Percentiles rank a stretch among this genome's conserved stretches.
These are phyloP conservation scores for Spodoptera litura DNA, from an alignment of 1,140 invertebrate species.

Conservation along the genomic window DNA sequence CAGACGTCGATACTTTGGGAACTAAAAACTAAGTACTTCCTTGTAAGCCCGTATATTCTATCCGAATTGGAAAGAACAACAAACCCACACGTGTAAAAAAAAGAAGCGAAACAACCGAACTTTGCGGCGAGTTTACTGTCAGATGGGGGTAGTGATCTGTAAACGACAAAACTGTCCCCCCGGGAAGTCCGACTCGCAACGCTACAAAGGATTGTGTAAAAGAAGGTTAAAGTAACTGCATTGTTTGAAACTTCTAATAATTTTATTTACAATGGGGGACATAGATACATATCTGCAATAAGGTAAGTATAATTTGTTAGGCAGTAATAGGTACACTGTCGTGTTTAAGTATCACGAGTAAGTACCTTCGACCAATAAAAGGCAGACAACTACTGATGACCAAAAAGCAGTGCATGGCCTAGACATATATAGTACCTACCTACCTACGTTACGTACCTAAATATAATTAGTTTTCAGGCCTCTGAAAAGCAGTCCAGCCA, in stretches of 20 bases:
- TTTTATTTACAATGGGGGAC: no score
- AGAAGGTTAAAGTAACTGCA: neutral
- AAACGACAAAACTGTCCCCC: conserved; percentile 48
- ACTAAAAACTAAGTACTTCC: conserved; percentile 28
- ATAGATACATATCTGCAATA: neutral
- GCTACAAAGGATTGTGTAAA: conserved; percentile 14
- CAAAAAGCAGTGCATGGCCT: no score
- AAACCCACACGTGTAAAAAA: conserved; percentile 44
- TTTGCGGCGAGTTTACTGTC: conserved; percentile 34
- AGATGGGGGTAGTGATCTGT: conserved; percentile 47
- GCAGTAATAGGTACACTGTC: conserved; percentile 21
- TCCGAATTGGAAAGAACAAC: conserved; percentile 47
- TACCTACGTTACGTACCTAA: no score
- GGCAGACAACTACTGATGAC: no score
- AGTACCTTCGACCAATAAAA: no score
- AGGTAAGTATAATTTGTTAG: no score
- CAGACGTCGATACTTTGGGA: neutral
- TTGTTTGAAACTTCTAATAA: no score
- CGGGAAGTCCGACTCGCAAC: conserved; percentile 28
- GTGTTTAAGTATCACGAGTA: no score
- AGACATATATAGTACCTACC: no score
- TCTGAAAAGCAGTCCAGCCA: no score
- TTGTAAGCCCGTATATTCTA: conserved; percentile 47
- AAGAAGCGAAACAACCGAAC: conserved; percentile 34
- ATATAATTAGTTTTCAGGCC: no score